Evolutionary conservation across 35 echinoderm and acorn worm genomes (phyloP).

Genomic region (Apostichopus parvimensis): DNA sequence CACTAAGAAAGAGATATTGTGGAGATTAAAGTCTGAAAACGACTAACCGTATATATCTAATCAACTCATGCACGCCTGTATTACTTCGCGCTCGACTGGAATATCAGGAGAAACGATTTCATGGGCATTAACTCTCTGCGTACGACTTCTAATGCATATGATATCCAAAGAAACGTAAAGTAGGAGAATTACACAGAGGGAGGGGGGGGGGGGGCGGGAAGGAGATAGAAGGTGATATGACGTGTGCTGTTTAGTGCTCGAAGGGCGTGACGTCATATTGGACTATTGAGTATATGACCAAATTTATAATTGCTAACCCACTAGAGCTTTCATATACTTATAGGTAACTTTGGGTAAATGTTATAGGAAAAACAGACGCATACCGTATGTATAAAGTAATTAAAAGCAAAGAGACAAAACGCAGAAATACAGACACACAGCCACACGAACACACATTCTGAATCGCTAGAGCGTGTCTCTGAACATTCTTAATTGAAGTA

Average conservation of each 20-base stretch:
- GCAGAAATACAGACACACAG: too few species aligned
- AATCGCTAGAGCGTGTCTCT: too few species aligned
- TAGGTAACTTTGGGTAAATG: too few species aligned
- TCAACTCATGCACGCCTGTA: constrained; percentile 2
- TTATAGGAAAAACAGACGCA: too few species aligned
- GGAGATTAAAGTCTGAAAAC: not conserved
- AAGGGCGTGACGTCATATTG: not conserved
- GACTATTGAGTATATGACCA: not conserved
- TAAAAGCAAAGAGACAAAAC: too few species aligned
- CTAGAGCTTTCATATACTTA: too few species aligned
- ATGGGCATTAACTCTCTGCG: not conserved
- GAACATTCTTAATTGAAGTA: too few species aligned
- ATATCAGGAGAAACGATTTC: not conserved
- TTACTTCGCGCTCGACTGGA: not conserved
- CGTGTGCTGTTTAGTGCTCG: not conserved
- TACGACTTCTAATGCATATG: not conserved
- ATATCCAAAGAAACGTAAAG: not conserved
- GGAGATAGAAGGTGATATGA: not conserved
- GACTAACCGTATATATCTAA: not conserved
- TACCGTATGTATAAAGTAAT: too few species aligned
- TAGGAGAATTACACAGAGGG: not conserved
- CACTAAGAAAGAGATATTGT: not conserved
- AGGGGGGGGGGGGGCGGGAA: not conserved
- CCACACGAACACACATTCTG: too few species aligned
- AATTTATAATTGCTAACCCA: too few species aligned